Evolutionary conservation across 2,888 invertebrate species (phyloP).

Genomic region (Alitta virens): DNA sequence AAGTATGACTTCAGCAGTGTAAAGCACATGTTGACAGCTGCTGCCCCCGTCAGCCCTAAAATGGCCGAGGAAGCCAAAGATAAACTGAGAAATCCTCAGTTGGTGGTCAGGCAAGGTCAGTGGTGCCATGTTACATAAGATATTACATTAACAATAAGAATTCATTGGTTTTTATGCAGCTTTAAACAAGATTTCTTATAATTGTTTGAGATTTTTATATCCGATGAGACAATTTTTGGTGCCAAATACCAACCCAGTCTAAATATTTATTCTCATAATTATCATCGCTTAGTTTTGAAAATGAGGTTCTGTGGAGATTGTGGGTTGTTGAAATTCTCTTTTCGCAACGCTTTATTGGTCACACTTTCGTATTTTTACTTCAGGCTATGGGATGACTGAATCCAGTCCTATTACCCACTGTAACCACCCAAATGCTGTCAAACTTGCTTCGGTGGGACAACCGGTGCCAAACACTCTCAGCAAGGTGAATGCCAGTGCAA

Average conservation of each 20-base stretch:
- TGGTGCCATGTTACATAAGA: background rate
- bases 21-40: conserved; percentile 71
- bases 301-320: too few relatives aligned
- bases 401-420: conserved; percentile 43
- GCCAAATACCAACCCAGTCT: too few relatives aligned
- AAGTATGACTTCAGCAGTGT: conserved; percentile 75
- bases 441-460: conserved; percentile 69
- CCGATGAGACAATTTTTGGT: too few relatives aligned
- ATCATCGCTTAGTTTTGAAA: too few relatives aligned
- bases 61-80: conserved; percentile 19
- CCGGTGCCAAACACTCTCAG: conserved; percentile 66
- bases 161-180: too few relatives aligned
- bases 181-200: too few relatives aligned
- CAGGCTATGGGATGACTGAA: conserved; percentile 55
- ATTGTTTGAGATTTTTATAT: too few relatives aligned
- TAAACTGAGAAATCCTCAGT: background rate
- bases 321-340: too few relatives aligned
- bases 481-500: conserved; percentile 57
- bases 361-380: too few relatives aligned
- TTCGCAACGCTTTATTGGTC: too few relatives aligned
- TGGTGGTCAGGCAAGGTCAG: conserved; percentile 16
- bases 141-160: too few relatives aligned
- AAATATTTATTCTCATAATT: too few relatives aligned
- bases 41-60: conserved; percentile 78
- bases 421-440: conserved; percentile 53